These are phyloP conservation scores for Drosophila trichaetosa DNA, from an alignment of 2,888 invertebrate genomes.

Conservation along the genomic window DNA sequence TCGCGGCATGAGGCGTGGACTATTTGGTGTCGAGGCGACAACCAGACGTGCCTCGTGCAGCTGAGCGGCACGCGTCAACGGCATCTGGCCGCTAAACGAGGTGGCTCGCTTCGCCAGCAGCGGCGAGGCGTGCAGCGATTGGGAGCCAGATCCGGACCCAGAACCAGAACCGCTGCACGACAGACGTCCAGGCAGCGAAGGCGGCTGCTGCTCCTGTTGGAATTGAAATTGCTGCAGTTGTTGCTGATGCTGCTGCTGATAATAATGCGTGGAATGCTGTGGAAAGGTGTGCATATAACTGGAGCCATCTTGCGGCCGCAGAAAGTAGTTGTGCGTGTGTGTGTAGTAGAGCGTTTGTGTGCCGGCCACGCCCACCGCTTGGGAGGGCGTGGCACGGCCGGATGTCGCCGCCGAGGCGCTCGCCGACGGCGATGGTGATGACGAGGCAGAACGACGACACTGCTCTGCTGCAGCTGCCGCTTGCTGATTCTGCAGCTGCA, in stretches of 20 bases:
- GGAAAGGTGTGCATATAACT: conserved; percentile 83
- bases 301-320: conserved; percentile 74
- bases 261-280: conserved; percentile 65
- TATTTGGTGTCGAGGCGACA: conserved; percentile 88
- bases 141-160: conserved; percentile 61
- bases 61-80: conserved; percentile 69
- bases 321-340: conserved; percentile 76
- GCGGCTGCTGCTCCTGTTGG: conserved; percentile 65
- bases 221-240: conserved; percentile 36
- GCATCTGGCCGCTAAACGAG: conserved; percentile 83
- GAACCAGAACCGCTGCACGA: conserved; percentile 47
- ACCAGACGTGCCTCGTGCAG: conserved; percentile 50
- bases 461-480: conserved; percentile 48
- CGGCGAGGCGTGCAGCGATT: conserved; percentile 82
- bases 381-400: conserved; percentile 77
- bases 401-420: conserved; percentile 64
- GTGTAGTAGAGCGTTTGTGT: conserved; percentile 62
- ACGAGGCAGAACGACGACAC: conserved; percentile 69
- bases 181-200: conserved; percentile 52
- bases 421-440: conserved; percentile 73
- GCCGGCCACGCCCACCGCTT: conserved; percentile 61
- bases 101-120: conserved; percentile 83
- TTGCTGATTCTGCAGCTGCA: conserved; percentile 88
- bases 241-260: conserved; percentile 59
- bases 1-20: conserved; percentile 89